Conservation (phyloP, 2,888 invertebrate species). For the Drymonia ruficornis region DNA sequence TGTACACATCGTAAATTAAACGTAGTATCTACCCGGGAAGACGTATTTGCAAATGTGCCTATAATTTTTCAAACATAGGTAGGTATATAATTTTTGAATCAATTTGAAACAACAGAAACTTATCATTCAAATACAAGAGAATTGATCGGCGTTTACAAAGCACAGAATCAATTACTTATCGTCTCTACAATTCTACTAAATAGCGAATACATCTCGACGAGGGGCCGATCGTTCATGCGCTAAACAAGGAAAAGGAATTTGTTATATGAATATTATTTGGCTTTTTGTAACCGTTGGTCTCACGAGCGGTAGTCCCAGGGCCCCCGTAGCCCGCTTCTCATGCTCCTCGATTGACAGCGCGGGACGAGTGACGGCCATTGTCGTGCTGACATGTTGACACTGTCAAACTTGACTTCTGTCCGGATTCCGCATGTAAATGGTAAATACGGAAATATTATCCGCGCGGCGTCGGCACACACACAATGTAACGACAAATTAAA, state of each 20-base stretch:
- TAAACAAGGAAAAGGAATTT: slow-evolving; percentile 61
- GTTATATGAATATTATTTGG: slow-evolving; percentile 52
- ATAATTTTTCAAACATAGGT: neutral
- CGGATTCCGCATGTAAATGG: slow-evolving; percentile 76
- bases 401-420: slow-evolving; percentile 83
- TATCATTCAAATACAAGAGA: too few relatives aligned
- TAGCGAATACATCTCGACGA: slow-evolving; percentile 35
- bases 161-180: slow-evolving; percentile 4
- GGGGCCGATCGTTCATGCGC: slow-evolving; percentile 70
- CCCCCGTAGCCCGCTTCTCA: slow-evolving; percentile 74
- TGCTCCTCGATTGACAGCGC: slow-evolving; percentile 75
- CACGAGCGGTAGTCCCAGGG: slow-evolving; percentile 54
- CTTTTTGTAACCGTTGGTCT: slow-evolving; percentile 53
- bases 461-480: slow-evolving; percentile 48
- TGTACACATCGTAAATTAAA: slow-evolving; percentile 74
- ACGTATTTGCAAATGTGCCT: neutral
- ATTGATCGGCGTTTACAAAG: slow-evolving; percentile 12
- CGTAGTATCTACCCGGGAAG: slow-evolving; percentile 13
- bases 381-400: slow-evolving; percentile 81
- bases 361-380: slow-evolving; percentile 80
- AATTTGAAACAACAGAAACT: neutral
- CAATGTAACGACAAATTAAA: slow-evolving; percentile 83
- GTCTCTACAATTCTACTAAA: slow-evolving; percentile 17
- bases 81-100: neutral
- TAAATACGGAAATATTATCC: slow-evolving; percentile 80